Evolutionary conservation across 2,113 vertebrate genomes (phyloP).

Genomic region (Heterotis niloticus): DNA sequence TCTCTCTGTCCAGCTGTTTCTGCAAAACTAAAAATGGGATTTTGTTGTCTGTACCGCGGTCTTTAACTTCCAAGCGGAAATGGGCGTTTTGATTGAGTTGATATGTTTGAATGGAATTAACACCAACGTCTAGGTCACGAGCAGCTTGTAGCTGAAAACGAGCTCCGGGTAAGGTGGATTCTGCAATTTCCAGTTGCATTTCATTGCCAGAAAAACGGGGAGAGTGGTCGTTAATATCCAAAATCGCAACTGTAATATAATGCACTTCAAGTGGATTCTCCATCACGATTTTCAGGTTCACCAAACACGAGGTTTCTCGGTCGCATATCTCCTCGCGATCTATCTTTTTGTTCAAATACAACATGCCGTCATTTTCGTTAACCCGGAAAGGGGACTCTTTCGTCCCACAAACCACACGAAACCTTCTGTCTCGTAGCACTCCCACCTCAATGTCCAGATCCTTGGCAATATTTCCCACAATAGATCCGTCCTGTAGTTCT

Average conservation of each 20-base stretch:
- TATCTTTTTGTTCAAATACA: constrained; percentile 53
- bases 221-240: constrained; percentile 61
- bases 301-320: constrained; percentile 43
- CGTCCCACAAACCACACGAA: constrained; percentile 54
- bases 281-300: constrained; percentile 42
- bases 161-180: constrained; percentile 42
- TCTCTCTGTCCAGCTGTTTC: constrained; percentile 53
- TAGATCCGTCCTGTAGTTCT: constrained; percentile 52
- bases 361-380: constrained; percentile 51
- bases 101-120: constrained; percentile 50
- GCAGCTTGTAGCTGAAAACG: constrained; percentile 52
- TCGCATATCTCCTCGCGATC: constrained; percentile 63
- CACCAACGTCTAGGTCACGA: constrained; percentile 47
- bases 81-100: constrained; percentile 50
- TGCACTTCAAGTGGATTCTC: constrained; percentile 65
- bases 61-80: constrained; percentile 53
- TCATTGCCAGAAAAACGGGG: constrained; percentile 50
- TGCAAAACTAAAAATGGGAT: constrained; percentile 48
- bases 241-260: constrained; percentile 52
- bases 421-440: constrained; percentile 40
- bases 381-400: constrained; percentile 51
- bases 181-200: constrained; percentile 47
- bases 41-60: constrained; percentile 47
- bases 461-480: constrained; percentile 58
- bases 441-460: constrained; percentile 59